phyloP scores from a whole-genome alignment of 2,113 vertebrate species.

The Menura novaehollandiae region DNA sequence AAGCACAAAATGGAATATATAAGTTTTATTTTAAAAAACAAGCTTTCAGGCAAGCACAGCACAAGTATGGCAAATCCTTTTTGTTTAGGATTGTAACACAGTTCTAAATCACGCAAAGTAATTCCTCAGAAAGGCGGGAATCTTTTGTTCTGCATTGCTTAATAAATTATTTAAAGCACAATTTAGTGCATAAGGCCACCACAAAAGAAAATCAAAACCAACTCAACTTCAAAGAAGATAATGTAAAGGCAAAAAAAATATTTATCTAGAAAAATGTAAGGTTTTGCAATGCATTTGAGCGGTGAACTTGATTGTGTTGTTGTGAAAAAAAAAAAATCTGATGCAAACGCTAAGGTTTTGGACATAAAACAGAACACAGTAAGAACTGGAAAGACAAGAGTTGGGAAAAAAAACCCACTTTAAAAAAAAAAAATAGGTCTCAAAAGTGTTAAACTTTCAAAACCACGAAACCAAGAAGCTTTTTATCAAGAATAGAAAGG shows the following conservation, averaged over 20 bases:
- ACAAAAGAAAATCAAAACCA: not conserved
- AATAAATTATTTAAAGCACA: constrained; percentile 15
- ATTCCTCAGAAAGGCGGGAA: not conserved
- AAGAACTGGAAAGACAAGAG: not conserved
- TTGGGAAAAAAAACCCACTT: not conserved
- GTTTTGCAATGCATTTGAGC: not conserved
- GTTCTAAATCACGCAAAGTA: not conserved
- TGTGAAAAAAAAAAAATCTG: not conserved
- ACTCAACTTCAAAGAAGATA: not conserved
- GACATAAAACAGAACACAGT: not conserved
- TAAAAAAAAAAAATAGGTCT: no score
- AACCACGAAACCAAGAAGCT: not conserved
- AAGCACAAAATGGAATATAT: not conserved
- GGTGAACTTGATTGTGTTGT: not conserved
- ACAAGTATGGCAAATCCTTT: not conserved
- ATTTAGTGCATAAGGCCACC: not conserved
- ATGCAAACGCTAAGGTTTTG: not conserved
- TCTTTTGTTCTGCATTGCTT: not conserved
- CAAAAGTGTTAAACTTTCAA: not conserved
- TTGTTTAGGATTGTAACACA: not conserved
- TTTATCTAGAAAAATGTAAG: not conserved
- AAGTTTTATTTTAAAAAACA: not conserved
- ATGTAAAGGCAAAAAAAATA: not conserved
- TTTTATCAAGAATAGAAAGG: not conserved
- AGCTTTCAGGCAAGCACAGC: not conserved